Conservation (phyloP, 1,140 invertebrate species). For the Sminthurinus signatus region DNA sequence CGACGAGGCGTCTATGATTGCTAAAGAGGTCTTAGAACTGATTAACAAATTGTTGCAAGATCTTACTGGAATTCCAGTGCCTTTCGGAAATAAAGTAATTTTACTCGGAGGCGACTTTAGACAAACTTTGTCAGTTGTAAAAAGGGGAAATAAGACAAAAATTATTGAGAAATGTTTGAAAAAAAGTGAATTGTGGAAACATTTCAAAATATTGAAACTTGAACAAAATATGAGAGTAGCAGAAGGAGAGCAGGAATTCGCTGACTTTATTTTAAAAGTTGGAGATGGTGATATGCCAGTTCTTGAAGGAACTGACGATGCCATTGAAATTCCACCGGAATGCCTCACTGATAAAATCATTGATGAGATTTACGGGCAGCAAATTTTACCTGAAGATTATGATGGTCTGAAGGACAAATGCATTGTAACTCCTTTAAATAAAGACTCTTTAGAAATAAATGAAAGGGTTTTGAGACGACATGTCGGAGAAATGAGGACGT, state of each 20-base stretch:
- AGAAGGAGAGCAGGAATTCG: not conserved
- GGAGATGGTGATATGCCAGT: not conserved
- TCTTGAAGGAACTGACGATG: not conserved
- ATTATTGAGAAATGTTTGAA: not conserved
- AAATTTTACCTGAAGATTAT: not conserved
- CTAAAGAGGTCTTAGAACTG: not conserved
- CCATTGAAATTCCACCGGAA: not conserved
- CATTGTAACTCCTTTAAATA: constrained; percentile 6
- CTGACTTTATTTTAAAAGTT: constrained; percentile 1
- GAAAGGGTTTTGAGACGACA: not conserved
- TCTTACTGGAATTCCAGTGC: not conserved
- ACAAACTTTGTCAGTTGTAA: not conserved
- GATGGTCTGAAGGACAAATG: not conserved
- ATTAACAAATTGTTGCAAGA: constrained; percentile 3
- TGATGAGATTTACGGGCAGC: not conserved
- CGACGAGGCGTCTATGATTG: constrained; percentile 14
- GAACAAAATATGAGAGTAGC: not conserved
- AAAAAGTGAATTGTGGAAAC: not conserved
- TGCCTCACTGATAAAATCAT: not conserved
- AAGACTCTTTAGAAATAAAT: not conserved
- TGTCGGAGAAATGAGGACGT: not conserved
- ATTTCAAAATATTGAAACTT: not conserved
- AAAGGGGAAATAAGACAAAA: not conserved
- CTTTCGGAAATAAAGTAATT: constrained; percentile 25
- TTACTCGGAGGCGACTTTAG: constrained; percentile 14